Base-by-base conservation (phyloP, 2,113 vertebrate species). In the Oreochromis niloticus region DNA sequence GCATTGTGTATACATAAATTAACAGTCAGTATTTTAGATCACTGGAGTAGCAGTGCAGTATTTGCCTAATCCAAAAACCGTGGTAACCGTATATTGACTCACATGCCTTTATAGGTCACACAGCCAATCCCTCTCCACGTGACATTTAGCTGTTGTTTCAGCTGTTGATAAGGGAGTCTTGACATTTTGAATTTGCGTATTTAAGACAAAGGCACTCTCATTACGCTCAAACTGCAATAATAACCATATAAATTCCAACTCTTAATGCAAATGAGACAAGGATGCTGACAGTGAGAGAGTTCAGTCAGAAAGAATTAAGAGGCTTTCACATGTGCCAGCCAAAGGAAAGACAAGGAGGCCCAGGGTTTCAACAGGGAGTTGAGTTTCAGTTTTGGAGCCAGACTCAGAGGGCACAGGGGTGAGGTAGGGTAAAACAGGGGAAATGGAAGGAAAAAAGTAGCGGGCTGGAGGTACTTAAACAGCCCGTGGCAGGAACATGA, bases 401-500 rank as follows among this genome's bases (percentile, higher is more conserved):
- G 61, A 88, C 34, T 63, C 46, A 80, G 80, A 81, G 55, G 75
- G 48, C 27, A 7, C 56, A 89, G 83, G 55, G 84, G 80, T 91
- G 84, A 90, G 84, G 34, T 83, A 22, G 57, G 89, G 88, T 90
- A 85, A 92, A 85, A 85, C 9, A 36, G 83, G 88, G 84, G 92
- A 93, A 93, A 91, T 90, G 83, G 87, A 85, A 88, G 85, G 82
- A 84, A 89, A 86, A 66, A 86, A 82, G 56, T 34, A 54, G 30
- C 79, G 22, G 55, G 43, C 59, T 27, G n/a, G 57, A 34, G 32
- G 59, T 86, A 88, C 66, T 86, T 79, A 85, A 91, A 94, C 89
- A 94, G 63, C 82, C 66, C 1, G 14, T 81, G 91, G 85, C 83
- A 89, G 32, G n/a, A 56, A 85, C 71, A 73, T 79, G 66, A 84